phyloP scores from a whole-genome alignment of 2,113 vertebrate genomes.

The Sarotherodon lohbergeri region DNA sequence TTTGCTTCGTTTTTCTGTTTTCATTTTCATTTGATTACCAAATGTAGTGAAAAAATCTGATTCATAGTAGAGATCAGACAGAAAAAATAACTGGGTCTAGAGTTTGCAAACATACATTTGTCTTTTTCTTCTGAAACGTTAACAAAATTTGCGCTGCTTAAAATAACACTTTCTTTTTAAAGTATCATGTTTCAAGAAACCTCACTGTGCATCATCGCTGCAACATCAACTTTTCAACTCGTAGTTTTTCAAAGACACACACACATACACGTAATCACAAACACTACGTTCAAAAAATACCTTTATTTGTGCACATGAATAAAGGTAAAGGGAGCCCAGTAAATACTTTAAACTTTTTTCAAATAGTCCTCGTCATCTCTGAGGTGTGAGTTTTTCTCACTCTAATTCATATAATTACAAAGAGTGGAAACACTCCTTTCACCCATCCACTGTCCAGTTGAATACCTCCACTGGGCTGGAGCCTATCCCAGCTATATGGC shows the following conservation, averaged over 20 bases:
- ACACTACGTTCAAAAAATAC: neutral
- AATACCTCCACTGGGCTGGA: neutral
- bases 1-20: neutral
- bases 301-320: neutral
- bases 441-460: neutral
- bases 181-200: neutral
- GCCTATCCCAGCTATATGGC: neutral
- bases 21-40: neutral
- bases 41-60: neutral
- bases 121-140: neutral
- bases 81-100: neutral
- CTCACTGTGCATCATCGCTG: neutral
- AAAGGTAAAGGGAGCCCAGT: neutral
- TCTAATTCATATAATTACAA: neutral
- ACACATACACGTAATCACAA: neutral
- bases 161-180: neutral
- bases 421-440: neutral
- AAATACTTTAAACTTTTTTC: neutral
- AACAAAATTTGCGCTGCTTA: neutral
- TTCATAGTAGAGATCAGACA: neutral
- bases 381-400: neutral
- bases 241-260: neutral
- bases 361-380: neutral
- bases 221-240: fast-evolving
- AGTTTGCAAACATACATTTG: neutral